Evolutionary conservation across 1,140 invertebrate species (phyloP).

Genomic region (Neelides sp.): DNA sequence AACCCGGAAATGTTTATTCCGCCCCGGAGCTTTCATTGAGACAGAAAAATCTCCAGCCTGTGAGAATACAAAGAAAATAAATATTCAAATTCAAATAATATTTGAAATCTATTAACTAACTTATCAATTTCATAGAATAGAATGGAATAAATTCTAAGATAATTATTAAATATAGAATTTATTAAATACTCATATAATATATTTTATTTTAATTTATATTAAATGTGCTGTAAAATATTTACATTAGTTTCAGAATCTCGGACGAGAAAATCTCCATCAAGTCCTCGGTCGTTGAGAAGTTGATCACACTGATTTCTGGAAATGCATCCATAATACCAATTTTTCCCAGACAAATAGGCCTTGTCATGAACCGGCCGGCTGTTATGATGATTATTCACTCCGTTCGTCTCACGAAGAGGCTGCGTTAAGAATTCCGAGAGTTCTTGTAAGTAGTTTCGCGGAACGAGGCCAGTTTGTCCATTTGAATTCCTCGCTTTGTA

Average conservation of each 20-base stretch:
- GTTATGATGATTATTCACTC: constrained; percentile 17
- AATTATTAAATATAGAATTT: constrained; percentile 5
- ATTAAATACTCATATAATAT: constrained; percentile 7
- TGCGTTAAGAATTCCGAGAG: constrained; percentile 62
- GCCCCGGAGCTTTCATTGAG: constrained; percentile 88
- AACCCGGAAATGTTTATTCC: constrained; percentile 98
- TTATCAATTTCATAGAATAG: too few species aligned
- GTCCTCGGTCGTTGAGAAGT: constrained; percentile 80
- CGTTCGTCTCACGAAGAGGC: constrained; percentile 49
- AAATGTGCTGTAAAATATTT: constrained; percentile 38
- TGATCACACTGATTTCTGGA: constrained; percentile 88
- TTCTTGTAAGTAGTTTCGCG: constrained; percentile 83
- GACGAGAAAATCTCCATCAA: constrained; percentile 96
- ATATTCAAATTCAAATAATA: too few species aligned
- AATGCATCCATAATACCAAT: constrained; percentile 95
- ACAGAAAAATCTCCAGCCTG: constrained; percentile 97
- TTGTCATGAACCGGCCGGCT: constrained; percentile 39
- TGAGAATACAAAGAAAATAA: constrained; percentile 36
- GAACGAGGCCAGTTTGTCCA: constrained; percentile 82
- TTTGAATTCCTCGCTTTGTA: constrained; percentile 85
- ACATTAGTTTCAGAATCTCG: constrained; percentile 97
- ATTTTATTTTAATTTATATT: constrained; percentile 3
- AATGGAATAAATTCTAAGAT: neutral
- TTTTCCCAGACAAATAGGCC: constrained; percentile 60
- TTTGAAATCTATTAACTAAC: too few species aligned